Evolutionary conservation across 2,113 vertebrate species (phyloP).

Genomic region (Calidris pygmaea): DNA sequence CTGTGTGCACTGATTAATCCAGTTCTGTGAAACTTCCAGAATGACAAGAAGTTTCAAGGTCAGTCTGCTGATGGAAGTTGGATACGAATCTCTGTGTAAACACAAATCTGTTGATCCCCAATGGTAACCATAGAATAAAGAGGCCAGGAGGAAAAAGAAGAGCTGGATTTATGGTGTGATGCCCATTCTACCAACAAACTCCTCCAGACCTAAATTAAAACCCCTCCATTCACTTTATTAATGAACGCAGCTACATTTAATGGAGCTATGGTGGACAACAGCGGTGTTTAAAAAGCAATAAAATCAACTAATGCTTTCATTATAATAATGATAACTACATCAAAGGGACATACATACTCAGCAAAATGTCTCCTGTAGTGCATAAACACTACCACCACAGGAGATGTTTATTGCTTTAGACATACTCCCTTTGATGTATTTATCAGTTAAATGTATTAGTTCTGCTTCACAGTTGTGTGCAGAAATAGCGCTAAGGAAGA

Average conservation of each 20-base stretch:
- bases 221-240: background rate
- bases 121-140: background rate
- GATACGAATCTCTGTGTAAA: background rate
- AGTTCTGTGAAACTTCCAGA: background rate
- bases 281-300: slow-evolving; percentile 62
- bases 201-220: background rate
- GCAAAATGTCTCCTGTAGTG: slow-evolving; percentile 43
- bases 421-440: slow-evolving; percentile 71
- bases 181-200: background rate
- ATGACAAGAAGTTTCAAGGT: background rate
- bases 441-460: slow-evolving; percentile 73
- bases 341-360: slow-evolving; percentile 51
- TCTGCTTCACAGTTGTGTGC: slow-evolving; percentile 55
- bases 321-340: slow-evolving; percentile 63
- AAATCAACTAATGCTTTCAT: slow-evolving; percentile 65
- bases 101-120: background rate
- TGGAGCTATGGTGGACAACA: slow-evolving; percentile 10
- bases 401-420: slow-evolving; percentile 70
- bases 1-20: background rate
- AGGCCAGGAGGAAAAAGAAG: background rate
- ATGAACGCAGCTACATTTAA: background rate
- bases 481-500: slow-evolving; percentile 43
- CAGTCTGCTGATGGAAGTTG: background rate
- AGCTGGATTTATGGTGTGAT: background rate
- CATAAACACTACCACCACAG: slow-evolving; percentile 56